Base-by-base conservation (phyloP, 2,797 vertebrate genomes). In the Amphiprion clarkii region DNA sequence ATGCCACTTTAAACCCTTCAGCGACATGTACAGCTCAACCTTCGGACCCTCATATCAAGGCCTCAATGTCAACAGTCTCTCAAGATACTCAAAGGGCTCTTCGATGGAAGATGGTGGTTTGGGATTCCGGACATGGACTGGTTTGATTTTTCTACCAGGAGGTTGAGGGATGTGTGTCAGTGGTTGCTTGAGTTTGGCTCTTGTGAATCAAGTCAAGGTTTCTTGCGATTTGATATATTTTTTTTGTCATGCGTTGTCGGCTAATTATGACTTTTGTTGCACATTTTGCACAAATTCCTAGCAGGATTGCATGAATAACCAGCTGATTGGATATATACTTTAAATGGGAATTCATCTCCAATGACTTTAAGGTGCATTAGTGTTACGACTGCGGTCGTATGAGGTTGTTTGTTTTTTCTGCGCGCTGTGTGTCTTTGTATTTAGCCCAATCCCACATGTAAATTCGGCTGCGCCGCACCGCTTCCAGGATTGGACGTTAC, bases 11-110 rank as follows among this genome's bases (percentile, higher is more conserved):
- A 19, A 49, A n/a, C 48, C 2, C 48, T 49, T 49, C 48, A 21
- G 19, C 7, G 48, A 49, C 19, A 33, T 33, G 33, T 8, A 33
- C 33, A 33, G 33, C 33, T 33, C 33, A 33, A 33, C 33, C 33
- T 33, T 33, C 33, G 19, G 19, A 21, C 48, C 19, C 9, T n/a
- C 19, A 21, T 49, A 19, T 49, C 25, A 17, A 17, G 53, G 14
- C 14, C 25, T 67, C 70, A 44, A 31, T 67, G 77, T 63, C 56
- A 55, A 59, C 5, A 42, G 57, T 16, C 67, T 62, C n/a, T 71
- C 10, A 2, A 68, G 29, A 27, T 8, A n/a, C 39, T 60, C 8
- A 17, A 14, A 55, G 11, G 25, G 6, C 23, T 31, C 33, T 33
- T 8, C 9, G 33, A 33, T 33, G 33, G 2, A 33, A 33, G 33